These are phyloP conservation scores for Leuciscus idus DNA, from an alignment of 2,113 vertebrate species.

Conservation along the genomic window DNA sequence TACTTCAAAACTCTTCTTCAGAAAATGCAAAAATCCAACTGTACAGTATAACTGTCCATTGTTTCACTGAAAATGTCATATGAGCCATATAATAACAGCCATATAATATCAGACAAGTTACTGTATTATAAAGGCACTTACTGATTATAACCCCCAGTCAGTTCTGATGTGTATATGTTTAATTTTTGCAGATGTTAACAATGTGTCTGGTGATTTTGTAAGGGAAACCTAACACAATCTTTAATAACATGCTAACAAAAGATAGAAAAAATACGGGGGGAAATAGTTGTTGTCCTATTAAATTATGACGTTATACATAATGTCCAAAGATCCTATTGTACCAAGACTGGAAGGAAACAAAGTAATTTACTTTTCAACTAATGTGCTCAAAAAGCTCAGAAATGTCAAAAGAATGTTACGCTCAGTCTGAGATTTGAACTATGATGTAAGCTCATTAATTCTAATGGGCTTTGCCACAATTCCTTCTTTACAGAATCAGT, in stretches of 20 bases:
- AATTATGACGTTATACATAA: neutral
- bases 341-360: no score
- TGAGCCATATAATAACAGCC: no score
- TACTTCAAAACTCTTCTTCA: no score
- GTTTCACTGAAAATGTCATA: neutral
- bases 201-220: neutral
- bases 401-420: neutral
- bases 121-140: no score
- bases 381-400: neutral
- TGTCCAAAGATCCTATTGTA: neutral
- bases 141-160: neutral
- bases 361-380: neutral
- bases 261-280: neutral
- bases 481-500: neutral
- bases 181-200: neutral
- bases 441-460: conserved; percentile 1
- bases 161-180: neutral
- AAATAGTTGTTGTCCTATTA: neutral
- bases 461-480: conserved; percentile 9
- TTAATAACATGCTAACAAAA: neutral
- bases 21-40: no score
- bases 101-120: neutral
- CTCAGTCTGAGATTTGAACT: neutral
- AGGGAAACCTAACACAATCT: neutral
- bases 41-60: no score